Evolutionary conservation across 2,797 vertebrate genomes (phyloP).

Genomic region (Oreonectes daqikongensis): DNA sequence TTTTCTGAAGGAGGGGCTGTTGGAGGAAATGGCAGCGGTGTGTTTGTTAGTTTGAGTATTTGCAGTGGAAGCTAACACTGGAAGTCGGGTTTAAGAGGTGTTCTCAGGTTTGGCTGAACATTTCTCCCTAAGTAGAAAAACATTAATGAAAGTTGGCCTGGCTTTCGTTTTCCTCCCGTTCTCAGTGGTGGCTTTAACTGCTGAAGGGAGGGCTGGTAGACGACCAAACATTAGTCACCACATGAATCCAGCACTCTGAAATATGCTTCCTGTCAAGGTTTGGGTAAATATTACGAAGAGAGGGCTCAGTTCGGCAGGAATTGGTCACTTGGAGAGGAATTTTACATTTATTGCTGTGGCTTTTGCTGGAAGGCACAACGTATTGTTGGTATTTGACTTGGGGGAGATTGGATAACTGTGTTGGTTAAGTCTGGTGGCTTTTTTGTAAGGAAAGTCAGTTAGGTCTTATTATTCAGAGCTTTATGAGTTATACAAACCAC

Average conservation of each 20-base stretch:
- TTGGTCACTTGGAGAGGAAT: conserved; percentile 36
- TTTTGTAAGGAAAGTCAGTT: background rate
- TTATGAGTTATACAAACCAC: conserved; percentile 2
- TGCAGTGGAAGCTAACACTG: too few relatives aligned
- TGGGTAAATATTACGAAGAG: conserved; percentile 41
- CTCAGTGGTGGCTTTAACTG: conserved; percentile 43
- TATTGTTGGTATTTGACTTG: conserved; percentile 5
- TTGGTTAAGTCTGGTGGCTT: background rate
- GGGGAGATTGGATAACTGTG: conserved; percentile 21
- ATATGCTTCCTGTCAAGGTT: conserved; percentile 51
- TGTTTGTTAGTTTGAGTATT: conserved; percentile 61
- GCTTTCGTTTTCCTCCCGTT: conserved; percentile 49
- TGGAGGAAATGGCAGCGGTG: conserved; percentile 29
- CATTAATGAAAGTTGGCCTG: conserved; percentile 67
- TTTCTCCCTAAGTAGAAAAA: conserved; percentile 65
- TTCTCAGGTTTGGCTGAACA: conserved; percentile 64
- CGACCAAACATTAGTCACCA: conserved; percentile 55
- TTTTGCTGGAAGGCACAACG: conserved; percentile 22
- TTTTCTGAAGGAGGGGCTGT: conserved; percentile 1
- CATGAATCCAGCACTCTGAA: conserved; percentile 49
- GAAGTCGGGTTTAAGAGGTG: conserved; percentile 72
- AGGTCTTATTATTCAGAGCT: background rate
- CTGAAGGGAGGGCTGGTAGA: conserved; percentile 54
- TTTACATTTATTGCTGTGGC: conserved; percentile 25
- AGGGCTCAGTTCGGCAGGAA: conserved; percentile 45